Conservation (phyloP, 2,113 vertebrate species). For the Zosterops hypoxanthus region DNA sequence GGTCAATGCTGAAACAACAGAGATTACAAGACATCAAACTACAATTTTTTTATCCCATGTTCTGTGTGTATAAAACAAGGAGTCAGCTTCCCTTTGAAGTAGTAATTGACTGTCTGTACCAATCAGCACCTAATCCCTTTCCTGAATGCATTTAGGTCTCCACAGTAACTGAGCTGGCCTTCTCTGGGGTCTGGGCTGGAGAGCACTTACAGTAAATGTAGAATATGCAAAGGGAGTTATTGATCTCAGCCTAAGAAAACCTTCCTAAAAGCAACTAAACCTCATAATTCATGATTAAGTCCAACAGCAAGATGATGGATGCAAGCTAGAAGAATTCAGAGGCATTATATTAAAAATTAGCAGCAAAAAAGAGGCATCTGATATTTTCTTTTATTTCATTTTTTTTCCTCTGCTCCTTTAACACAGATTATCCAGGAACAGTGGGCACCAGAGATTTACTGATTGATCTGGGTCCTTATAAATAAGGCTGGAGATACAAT, state of each 20-base stretch:
- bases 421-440: not conserved
- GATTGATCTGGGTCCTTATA: not conserved
- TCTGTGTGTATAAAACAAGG: constrained; percentile 72
- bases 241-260: constrained; percentile 1
- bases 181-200: constrained; percentile 3
- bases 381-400: not conserved
- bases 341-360: not conserved
- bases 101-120: constrained; percentile 82
- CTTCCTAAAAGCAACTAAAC: not conserved
- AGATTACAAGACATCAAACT: constrained; percentile 74
- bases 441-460: not conserved
- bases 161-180: constrained; percentile 68
- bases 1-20: constrained; percentile 68
- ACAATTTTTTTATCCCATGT: constrained; percentile 72
- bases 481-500: not conserved
- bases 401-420: not conserved
- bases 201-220: constrained; percentile 48
- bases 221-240: not conserved
- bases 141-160: constrained; percentile 70
- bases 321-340: not conserved
- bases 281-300: not conserved
- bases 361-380: not conserved
- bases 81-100: constrained; percentile 78
- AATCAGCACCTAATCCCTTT: constrained; percentile 75
- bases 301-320: not conserved